Conservation (phyloP, 2,797 vertebrate species). For the Lithobates pipiens region DNA sequence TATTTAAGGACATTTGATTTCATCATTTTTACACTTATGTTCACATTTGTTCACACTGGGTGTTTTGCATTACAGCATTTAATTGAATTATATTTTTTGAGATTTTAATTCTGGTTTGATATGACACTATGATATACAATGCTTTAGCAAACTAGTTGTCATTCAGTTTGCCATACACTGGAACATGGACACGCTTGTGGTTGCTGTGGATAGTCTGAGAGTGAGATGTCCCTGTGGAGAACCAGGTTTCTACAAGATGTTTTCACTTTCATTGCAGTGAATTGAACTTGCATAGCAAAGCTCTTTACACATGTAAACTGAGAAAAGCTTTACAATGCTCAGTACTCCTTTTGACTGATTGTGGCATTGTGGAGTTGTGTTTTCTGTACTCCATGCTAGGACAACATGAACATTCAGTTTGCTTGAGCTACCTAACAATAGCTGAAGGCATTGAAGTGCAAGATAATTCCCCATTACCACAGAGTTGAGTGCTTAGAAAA, state of each 20-base stretch:
- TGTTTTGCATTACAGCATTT: too few relatives aligned
- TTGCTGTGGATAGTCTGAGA: background rate
- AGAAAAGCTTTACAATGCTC: background rate
- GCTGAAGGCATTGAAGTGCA: background rate
- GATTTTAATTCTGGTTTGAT: too few relatives aligned
- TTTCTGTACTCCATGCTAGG: background rate
- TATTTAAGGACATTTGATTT: too few relatives aligned
- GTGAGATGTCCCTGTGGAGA: slow-evolving; percentile 11
- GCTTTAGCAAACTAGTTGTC: too few relatives aligned
- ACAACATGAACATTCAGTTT: background rate
- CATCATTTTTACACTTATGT: too few relatives aligned
- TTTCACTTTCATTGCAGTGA: slow-evolving; percentile 1
- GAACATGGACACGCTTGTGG: too few relatives aligned
- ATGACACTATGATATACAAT: too few relatives aligned
- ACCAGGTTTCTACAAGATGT: slow-evolving; percentile 19
- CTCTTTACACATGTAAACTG: slow-evolving; percentile 13
- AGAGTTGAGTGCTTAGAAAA: too few relatives aligned
- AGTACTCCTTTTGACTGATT: background rate
- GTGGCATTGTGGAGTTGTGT: background rate
- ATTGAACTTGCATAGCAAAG: slow-evolving; percentile 7
- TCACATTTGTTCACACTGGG: too few relatives aligned
- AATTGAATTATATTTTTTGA: too few relatives aligned
- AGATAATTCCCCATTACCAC: background rate
- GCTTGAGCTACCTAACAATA: background rate
- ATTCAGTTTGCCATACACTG: too few relatives aligned